These are phyloP conservation scores for Pachyramphus minor DNA, from an alignment of 2,113 vertebrate genomes.

Conservation along the genomic window DNA sequence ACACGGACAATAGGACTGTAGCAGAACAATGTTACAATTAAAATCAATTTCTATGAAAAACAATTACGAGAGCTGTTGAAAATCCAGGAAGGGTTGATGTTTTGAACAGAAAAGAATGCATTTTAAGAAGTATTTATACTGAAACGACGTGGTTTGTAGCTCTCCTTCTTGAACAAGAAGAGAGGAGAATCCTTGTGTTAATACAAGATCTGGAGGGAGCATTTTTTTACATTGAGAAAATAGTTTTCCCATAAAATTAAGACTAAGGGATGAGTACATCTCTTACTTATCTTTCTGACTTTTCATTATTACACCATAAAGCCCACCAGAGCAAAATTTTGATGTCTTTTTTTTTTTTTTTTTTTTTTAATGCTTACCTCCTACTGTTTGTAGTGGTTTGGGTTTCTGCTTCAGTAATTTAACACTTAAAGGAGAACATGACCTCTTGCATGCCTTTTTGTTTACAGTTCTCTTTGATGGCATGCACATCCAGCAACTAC, in stretches of 20 bases:
- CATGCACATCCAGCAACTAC: neutral
- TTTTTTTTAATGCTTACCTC: neutral
- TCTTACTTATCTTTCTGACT: neutral
- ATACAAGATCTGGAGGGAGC: conserved; percentile 3
- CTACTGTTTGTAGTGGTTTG: neutral
- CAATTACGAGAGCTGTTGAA: conserved; percentile 59
- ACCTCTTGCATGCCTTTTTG: neutral
- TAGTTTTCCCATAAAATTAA: neutral
- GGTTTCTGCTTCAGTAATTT: neutral
- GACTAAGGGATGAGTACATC: neutral
- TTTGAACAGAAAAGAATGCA: conserved; percentile 45
- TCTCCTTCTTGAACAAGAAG: conserved; percentile 17
- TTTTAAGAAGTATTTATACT: conserved; percentile 44
- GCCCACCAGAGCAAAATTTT: neutral
- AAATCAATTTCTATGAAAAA: conserved; percentile 62
- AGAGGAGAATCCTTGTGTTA: conserved; percentile 3
- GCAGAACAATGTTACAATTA: conserved; percentile 72
- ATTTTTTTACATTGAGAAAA: conserved; percentile 33
- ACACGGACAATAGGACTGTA: conserved; percentile 74
- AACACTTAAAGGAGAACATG: neutral
- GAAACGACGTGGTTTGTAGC: conserved; percentile 12
- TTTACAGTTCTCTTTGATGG: neutral
- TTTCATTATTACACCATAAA: conserved; percentile 14
- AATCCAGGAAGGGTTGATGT: conserved; percentile 39
- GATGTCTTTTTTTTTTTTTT: neutral